phyloP scores from a whole-genome alignment of 2,113 vertebrate genomes.

The rat (Rattus norvegicus) region DNA sequence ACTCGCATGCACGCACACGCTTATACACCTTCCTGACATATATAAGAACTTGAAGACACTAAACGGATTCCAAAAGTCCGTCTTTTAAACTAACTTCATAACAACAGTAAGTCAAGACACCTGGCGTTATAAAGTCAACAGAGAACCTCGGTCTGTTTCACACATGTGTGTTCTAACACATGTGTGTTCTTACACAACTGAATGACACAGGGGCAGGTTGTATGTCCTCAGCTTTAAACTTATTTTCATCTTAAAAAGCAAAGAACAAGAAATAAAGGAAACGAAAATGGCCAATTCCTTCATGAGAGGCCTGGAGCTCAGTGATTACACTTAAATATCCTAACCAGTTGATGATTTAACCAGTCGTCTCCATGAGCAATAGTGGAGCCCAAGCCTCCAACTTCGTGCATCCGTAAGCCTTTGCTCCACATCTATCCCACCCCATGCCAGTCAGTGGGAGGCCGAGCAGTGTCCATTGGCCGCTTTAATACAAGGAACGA shows the following conservation, averaged over 20 bases:
- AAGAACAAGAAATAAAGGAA: not conserved
- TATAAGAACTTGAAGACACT: not conserved
- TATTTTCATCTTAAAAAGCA: not conserved
- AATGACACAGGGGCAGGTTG: not conserved
- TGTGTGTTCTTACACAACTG: not conserved
- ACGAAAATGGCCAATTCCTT: not conserved
- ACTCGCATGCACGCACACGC: not conserved
- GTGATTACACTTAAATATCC: not conserved
- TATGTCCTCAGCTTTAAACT: not conserved
- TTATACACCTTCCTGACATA: not conserved
- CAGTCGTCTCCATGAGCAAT: not conserved
- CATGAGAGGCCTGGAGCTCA: not conserved
- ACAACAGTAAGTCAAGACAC: not conserved
- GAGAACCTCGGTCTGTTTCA: not conserved
- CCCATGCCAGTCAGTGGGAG: not conserved
- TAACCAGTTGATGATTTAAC: not conserved
- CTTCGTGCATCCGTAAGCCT: not conserved
- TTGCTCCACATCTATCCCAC: not conserved
- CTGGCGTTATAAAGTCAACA: not conserved
- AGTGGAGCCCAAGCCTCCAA: not conserved
- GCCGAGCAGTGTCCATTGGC: slow-evolving; percentile 61
- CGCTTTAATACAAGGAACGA: slow-evolving; percentile 80
- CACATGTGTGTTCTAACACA: too few relatives aligned
- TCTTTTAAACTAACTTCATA: slow-evolving; percentile 34
- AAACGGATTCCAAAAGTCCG: not conserved